These are phyloP conservation scores for Heterotilapia buettikoferi DNA, from an alignment of 2,113 vertebrate species.

Conservation along the genomic window DNA sequence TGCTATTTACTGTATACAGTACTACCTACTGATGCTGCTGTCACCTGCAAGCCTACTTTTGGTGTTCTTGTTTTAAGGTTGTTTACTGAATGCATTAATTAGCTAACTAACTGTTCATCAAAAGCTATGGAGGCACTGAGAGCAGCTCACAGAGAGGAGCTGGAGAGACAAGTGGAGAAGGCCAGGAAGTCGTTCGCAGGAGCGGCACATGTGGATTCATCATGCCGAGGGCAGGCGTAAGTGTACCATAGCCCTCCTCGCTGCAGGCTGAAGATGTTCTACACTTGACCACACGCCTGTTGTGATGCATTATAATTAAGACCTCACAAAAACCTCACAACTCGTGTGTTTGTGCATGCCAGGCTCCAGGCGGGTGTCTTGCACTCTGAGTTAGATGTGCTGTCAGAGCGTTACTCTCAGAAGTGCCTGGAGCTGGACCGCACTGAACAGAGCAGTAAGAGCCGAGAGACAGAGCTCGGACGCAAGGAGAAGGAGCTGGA, in stretches of 20 bases:
- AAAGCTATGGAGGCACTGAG: constrained; percentile 87
- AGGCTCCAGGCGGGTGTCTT: constrained; percentile 76
- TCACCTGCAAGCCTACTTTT: neutral
- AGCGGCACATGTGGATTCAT: constrained; percentile 51
- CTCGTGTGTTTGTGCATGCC: constrained; percentile 32
- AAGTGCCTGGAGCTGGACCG: constrained; percentile 84
- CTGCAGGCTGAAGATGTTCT: constrained; percentile 16
- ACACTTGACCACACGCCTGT: neutral
- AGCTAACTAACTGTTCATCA: neutral
- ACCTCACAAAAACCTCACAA: neutral
- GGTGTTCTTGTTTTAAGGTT: neutral
- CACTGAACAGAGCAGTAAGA: constrained; percentile 72
- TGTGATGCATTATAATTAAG: neutral
- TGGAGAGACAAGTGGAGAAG: constrained; percentile 79
- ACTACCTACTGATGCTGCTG: neutral
- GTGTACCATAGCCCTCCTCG: constrained; percentile 11
- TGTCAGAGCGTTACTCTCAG: constrained; percentile 85
- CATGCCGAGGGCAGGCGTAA: constrained; percentile 79
- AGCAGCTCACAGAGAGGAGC: constrained; percentile 82
- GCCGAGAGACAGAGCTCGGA: constrained; percentile 69
- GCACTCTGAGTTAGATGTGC: constrained; percentile 81
- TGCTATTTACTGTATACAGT: neutral
- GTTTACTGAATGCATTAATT: neutral
- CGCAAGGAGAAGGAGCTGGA: constrained; percentile 79
- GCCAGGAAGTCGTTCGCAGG: constrained; percentile 72